Evolutionary conservation across 2,888 invertebrate genomes (phyloP).

Genomic region (Polyommatus icarus): DNA sequence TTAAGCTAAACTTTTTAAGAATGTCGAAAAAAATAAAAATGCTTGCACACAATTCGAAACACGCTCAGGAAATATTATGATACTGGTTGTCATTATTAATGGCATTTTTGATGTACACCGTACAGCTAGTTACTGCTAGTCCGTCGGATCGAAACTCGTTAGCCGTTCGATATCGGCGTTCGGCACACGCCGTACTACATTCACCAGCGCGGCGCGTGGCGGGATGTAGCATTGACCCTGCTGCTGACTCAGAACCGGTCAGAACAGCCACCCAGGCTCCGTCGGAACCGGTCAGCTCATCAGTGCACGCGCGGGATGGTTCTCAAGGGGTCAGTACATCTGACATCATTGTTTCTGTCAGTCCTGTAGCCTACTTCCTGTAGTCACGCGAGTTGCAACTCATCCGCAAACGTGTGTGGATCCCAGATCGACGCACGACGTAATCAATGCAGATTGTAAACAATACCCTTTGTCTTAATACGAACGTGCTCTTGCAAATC

Average conservation of each 20-base stretch:
- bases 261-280: not conserved
- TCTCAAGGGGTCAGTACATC: not conserved
- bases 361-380: not conserved
- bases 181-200: not conserved
- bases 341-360: not conserved
- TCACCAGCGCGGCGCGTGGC: not conserved
- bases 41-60: no score
- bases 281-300: not conserved
- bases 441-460: constrained; percentile 11
- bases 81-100: not conserved
- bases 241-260: constrained; percentile 5
- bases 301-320: not conserved
- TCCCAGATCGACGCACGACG: not conserved
- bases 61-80: no score
- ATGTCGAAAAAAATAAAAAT: no score
- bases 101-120: not conserved
- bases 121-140: not conserved
- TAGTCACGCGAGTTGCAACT: not conserved
- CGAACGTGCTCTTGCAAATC: not conserved
- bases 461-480: not conserved
- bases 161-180: not conserved
- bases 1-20: no score
- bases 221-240: not conserved
- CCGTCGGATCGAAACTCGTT: not conserved
- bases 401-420: not conserved